These are phyloP conservation scores for Dryoscopus gambensis DNA, from an alignment of 2,113 vertebrate genomes.

Conservation along the genomic window DNA sequence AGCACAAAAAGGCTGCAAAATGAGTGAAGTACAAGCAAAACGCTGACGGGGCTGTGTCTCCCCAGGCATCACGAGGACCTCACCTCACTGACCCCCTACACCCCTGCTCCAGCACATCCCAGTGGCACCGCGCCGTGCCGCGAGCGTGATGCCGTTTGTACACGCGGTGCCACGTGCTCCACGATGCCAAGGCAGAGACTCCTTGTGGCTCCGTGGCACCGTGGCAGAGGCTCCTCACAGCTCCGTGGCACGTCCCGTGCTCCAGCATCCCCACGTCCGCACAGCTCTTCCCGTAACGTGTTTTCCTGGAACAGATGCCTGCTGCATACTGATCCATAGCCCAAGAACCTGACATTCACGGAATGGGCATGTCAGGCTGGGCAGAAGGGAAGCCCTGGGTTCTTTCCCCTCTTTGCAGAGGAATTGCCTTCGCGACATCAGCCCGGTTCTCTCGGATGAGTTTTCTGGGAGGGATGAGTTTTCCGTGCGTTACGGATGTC, in stretches of 20 bases:
- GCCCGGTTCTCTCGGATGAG: not conserved
- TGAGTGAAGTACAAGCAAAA: fast-evolving
- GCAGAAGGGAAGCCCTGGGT: not conserved
- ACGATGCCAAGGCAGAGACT: not conserved
- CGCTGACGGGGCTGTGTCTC: fast-evolving
- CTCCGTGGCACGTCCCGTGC: fast-evolving
- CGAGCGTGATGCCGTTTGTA: fast-evolving
- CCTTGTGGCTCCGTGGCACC: fast-evolving
- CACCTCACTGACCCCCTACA: fast-evolving
- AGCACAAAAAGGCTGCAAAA: too few species aligned
- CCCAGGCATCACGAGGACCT: not conserved
- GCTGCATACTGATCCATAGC: not conserved
- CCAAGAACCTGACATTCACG: not conserved
- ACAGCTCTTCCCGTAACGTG: not conserved
- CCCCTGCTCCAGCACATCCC: not conserved
- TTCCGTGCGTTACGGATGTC: not conserved
- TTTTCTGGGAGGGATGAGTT: not conserved
- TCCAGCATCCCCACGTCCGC: not conserved
- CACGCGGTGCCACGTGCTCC: fast-evolving
- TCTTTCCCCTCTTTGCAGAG: not conserved
- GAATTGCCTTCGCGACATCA: not conserved
- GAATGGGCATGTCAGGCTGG: not conserved
- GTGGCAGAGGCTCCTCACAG: fast-evolving
- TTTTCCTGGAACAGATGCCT: not conserved
- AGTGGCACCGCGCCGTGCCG: fast-evolving